Base-by-base conservation (phyloP, 2,888 invertebrate genomes). In the Drosophila meridiana region DNA sequence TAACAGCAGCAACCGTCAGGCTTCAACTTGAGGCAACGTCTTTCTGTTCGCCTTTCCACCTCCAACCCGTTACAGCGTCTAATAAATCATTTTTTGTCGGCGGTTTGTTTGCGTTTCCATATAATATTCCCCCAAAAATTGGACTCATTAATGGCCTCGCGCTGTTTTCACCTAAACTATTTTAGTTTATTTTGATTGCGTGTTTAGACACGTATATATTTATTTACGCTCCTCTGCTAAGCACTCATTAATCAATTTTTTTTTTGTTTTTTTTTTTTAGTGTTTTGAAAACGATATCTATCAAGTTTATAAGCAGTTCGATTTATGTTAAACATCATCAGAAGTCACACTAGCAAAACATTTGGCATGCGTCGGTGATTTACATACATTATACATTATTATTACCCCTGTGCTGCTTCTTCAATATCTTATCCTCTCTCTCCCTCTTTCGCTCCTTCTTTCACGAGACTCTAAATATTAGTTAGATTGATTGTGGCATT, bases 301-400 rank as follows among this genome's bases (percentile, higher is more conserved):
- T 85, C 90, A 90, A 78, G 70, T 83, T 73, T 74, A 80, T 86
- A 86, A 89, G 64, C 90, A 75, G 69, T 80, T 86, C 90, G 90
- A 90, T 89, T 90, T 77, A 90, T 90, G 90, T 83, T 83, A 81
- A 76, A 76, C 90, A 80, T 88, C 90, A 82, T 83, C 81, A 71
- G 71, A 85, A 90, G 83, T 85, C 90, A 86, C 87, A 88, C 89
- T 56, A 83, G 73, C 72, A 52, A 75, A 80, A 79, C 70, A 79
- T 86, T 86, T 86, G 90, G 85, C 89, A 90, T 90, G 89, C 70
- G 89, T 81, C 62, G 48, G 36, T 63, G 50, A 89, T 86, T 90
- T 80, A 83, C 85, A 86, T 90, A 85, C 42, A 87, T 81, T 78
- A 69, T 62, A 72, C 59, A 82, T 83, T 73, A 77, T 62, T 61